phyloP scores from a whole-genome alignment of 2,113 vertebrate genomes.

The Eretmochelys imbricata region DNA sequence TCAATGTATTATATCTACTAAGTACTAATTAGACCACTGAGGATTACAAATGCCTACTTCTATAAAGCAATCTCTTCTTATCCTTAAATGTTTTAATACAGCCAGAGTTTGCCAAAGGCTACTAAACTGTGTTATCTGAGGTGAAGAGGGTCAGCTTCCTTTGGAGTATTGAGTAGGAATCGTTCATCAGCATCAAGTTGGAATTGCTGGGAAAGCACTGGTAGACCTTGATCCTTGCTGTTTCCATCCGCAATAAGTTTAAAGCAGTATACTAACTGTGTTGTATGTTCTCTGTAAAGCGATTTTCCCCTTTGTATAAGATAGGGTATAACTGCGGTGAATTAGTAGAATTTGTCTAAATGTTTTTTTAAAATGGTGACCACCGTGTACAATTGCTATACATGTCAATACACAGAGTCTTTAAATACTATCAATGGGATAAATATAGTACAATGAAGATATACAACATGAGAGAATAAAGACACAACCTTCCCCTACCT shows the following conservation, averaged over 20 bases:
- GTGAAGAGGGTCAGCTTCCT: slow-evolving; percentile 9
- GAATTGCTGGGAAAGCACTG: not conserved
- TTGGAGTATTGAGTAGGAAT: not conserved
- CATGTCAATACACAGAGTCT: not conserved
- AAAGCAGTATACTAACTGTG: not conserved
- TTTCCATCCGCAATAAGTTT: not conserved
- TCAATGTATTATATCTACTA: slow-evolving; percentile 52
- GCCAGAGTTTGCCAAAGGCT: slow-evolving; percentile 34
- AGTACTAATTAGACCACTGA: slow-evolving; percentile 44
- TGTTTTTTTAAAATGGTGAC: not conserved
- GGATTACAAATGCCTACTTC: slow-evolving; percentile 54
- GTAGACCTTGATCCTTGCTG: not conserved
- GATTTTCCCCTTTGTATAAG: not conserved
- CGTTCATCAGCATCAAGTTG: not conserved
- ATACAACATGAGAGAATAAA: not conserved
- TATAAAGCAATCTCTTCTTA: slow-evolving; percentile 58
- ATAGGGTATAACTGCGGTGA: not conserved
- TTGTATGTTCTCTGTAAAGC: not conserved
- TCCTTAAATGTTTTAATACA: slow-evolving; percentile 47
- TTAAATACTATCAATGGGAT: not conserved
- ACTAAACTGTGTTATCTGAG: not conserved
- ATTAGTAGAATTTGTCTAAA: not conserved
- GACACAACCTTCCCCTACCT: not conserved
- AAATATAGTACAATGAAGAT: not conserved
- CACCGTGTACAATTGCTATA: not conserved